phyloP scores from a whole-genome alignment of 2,888 invertebrate species.

The Heteromurus nitidus region DNA sequence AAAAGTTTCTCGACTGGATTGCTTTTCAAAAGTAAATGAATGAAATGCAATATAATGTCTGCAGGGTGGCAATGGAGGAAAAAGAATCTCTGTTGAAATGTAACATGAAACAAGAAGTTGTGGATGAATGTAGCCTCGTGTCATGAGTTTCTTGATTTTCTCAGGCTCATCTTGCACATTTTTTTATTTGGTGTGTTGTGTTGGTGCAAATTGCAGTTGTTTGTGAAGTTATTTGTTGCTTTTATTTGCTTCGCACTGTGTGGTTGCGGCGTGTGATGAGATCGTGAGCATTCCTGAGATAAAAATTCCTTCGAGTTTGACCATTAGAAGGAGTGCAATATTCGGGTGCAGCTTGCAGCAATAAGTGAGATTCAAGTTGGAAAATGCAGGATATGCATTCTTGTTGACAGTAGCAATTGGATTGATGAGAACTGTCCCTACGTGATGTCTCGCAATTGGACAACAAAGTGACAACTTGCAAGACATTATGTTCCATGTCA shows the following conservation, averaged over 20 bases:
- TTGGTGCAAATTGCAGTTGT: constrained; percentile 60
- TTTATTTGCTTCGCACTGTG: constrained; percentile 24
- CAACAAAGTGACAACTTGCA: constrained; percentile 51
- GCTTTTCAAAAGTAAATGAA: constrained; percentile 48
- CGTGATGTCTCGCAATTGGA: constrained; percentile 53
- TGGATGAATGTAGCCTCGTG: constrained; percentile 50
- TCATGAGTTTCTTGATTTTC: constrained; percentile 29
- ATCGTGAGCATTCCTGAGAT: neutral
- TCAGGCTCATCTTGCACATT: no score
- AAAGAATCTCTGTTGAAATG: no score
- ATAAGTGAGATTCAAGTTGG: neutral
- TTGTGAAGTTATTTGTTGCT: constrained; percentile 60
- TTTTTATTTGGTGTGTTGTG: constrained; percentile 41
- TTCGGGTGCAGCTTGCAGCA: constrained; percentile 14
- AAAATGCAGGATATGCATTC: constrained; percentile 47
- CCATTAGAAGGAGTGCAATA: constrained; percentile 2
- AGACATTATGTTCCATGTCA: constrained; percentile 26
- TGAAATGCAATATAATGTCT: constrained; percentile 50
- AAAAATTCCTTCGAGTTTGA: constrained; percentile 22
- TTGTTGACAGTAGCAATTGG: constrained; percentile 53
- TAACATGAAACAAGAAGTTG: constrained; percentile 47
- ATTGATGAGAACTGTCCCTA: constrained; percentile 54
- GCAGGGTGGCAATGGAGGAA: constrained; percentile 22
- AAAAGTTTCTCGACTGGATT: no score
- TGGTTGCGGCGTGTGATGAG: neutral